Percentiles rank a stretch among this genome's conserved stretches.
Conservation (phyloP, 1,140 invertebrate species). For the Listronotus oregonensis region DNA sequence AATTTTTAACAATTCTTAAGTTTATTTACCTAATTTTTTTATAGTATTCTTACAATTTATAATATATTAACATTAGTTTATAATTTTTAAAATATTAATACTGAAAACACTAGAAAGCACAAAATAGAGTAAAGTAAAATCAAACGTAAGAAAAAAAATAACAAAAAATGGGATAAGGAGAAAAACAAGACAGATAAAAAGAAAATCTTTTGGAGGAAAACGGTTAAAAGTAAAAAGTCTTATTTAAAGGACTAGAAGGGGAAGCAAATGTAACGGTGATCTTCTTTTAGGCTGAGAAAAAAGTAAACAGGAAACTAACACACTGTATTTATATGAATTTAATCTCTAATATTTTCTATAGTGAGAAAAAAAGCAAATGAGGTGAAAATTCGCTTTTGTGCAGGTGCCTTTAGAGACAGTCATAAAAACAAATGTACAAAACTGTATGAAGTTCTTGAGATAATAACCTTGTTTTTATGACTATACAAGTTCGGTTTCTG, state of each 20-base stretch:
- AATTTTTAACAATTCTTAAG: too few species aligned
- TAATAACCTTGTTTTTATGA: too few species aligned
- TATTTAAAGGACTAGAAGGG: slow-evolving; percentile 33
- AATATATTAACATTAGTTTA: too few species aligned
- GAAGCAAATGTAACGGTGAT: slow-evolving; percentile 48
- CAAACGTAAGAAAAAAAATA: slow-evolving; percentile 8
- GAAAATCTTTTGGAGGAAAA: too few species aligned
- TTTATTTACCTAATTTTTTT: too few species aligned
- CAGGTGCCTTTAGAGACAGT: background rate
- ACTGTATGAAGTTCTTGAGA: too few species aligned
- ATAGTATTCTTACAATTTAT: too few species aligned
- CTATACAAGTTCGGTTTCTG: too few species aligned
- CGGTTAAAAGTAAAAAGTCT: slow-evolving; percentile 26
- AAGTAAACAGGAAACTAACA: slow-evolving; percentile 58
- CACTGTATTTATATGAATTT: slow-evolving; percentile 19
- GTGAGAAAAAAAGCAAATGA: slow-evolving; percentile 23
- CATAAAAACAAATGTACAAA: background rate
- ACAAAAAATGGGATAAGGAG: slow-evolving; percentile 4
- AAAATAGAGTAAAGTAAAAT: slow-evolving; percentile 1
- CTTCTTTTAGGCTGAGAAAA: slow-evolving; percentile 55
- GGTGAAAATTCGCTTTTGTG: slow-evolving; percentile 4
- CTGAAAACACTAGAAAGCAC: too few species aligned
- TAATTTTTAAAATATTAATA: too few species aligned
- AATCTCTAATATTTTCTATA: slow-evolving; percentile 6
- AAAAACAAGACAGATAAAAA: background rate